Conservation (phyloP, 2,113 vertebrate species). For the Misgurnus mizolepis region DNA sequence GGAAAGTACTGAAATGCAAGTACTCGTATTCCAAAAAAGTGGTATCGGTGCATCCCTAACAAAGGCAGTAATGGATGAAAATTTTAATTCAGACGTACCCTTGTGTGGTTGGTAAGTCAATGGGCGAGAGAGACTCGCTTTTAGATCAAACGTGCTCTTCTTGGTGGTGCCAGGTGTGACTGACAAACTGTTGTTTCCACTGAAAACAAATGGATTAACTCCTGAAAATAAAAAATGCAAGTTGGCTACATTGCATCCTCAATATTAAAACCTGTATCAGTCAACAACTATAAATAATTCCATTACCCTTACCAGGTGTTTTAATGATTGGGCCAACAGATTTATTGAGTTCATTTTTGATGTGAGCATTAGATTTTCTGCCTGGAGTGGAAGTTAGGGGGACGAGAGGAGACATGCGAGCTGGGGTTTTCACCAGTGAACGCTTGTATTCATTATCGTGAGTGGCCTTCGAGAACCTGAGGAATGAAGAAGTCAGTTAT, state of each 20-base stretch:
- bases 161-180: slow-evolving; percentile 76
- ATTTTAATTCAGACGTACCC: slow-evolving; percentile 68
- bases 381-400: slow-evolving; percentile 60
- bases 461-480: slow-evolving; percentile 87
- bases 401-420: slow-evolving; percentile 77
- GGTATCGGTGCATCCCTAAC: no score
- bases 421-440: slow-evolving; percentile 87
- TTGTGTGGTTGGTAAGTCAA: slow-evolving; percentile 90
- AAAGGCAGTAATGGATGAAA: not conserved
- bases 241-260: no score
- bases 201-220: slow-evolving; percentile 78
- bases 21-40: no score
- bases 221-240: slow-evolving; percentile 58
- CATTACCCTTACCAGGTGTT: slow-evolving; percentile 42
- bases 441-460: slow-evolving; percentile 86
- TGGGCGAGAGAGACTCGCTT: slow-evolving; percentile 89
- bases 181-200: slow-evolving; percentile 61
- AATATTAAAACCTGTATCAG: no score
- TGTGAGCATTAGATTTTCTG: slow-evolving; percentile 44
- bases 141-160: slow-evolving; percentile 85
- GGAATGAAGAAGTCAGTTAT: not conserved
- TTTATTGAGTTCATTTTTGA: slow-evolving; percentile 62
- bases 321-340: slow-evolving; percentile 5
- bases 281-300: not conserved
- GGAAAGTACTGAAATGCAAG: no score